phyloP scores from a whole-genome alignment of 2,113 vertebrate species.

The Ptychochromis oligacanthus region DNA sequence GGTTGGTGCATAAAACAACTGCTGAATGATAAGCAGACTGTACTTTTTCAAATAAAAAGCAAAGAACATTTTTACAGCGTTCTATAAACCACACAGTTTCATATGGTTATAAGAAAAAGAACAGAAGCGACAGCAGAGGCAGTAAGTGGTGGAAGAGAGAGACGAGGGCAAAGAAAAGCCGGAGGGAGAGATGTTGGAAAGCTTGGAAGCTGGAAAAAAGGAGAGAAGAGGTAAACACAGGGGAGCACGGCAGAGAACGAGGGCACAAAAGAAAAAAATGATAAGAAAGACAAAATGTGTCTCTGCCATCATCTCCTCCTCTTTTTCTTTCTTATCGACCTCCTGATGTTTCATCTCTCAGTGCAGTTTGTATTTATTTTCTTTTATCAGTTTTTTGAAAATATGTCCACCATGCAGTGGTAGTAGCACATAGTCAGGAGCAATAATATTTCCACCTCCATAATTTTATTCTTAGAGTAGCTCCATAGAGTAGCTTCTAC shows the following conservation, averaged over 20 bases:
- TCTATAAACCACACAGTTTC: neutral
- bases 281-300: neutral
- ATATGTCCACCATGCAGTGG: neutral
- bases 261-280: neutral
- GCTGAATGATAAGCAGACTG: neutral
- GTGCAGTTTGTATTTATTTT: rapidly evolving
- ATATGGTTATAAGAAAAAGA: neutral
- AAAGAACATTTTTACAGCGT: neutral
- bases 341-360: neutral
- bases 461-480: too few relatives aligned
- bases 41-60: neutral
- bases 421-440: neutral
- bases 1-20: neutral
- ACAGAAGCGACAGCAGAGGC: neutral
- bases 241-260: slow-evolving; percentile 3
- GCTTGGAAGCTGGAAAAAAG: neutral
- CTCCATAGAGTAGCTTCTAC: too few relatives aligned
- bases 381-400: neutral
- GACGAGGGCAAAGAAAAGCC: neutral
- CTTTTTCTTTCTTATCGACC: neutral
- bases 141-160: neutral
- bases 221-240: neutral
- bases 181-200: neutral
- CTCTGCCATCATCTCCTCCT: slow-evolving; percentile 17
- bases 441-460: neutral